Evolutionary conservation across 1,140 invertebrate species (phyloP), one percentile per base, ranked within the genome.

Genomic region (Psilanteris sp.): DNA sequence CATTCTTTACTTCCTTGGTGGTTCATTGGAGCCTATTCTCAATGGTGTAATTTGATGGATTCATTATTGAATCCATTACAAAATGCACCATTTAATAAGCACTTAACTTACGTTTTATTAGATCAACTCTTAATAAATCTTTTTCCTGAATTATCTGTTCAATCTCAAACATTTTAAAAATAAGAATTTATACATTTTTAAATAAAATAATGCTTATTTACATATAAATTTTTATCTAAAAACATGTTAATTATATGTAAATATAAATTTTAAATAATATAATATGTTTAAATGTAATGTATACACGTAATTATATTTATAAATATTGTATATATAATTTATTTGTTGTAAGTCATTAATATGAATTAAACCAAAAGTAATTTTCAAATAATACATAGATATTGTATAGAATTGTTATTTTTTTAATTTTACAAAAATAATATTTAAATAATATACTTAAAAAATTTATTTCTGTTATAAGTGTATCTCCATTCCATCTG

Each of bases 41-140:
- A 80, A 10, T 88, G 87, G 87, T 80, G 61, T 26, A 81, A 79
- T 77, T 13, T 88, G 1, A 85, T 86, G 79, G 81, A 85, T 55
- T 79, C 82, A 0, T 44, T 86, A 13, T 43, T 88, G 9, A 81
- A 87, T 41, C 83, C 86, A 6, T 68, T 88, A 6, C 86, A 88
- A 73, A 83, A 81, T 73, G 71, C 82, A 22, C 34, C 81, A 3
- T 70, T 88, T n/a, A 87, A 88, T 39, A 86, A 88, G 27, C 86
- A 90, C 84, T 67, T 90, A 1, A 87, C 87, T 14, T 90, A 90
- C 48, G 64, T 85, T 26, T 72, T 90, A 9, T 46, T 90, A 11
- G 89, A 90, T 75, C 84, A 87, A 32, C 31, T 90, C 9, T 20
- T 89, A 6, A 76, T 83, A 2, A 87, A 88, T 77, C 79, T 90